Evolutionary conservation across 2,888 invertebrate genomes (phyloP), one percentile per base, ranked within the genome.

Genomic region (Cataglyphis albicans): DNA sequence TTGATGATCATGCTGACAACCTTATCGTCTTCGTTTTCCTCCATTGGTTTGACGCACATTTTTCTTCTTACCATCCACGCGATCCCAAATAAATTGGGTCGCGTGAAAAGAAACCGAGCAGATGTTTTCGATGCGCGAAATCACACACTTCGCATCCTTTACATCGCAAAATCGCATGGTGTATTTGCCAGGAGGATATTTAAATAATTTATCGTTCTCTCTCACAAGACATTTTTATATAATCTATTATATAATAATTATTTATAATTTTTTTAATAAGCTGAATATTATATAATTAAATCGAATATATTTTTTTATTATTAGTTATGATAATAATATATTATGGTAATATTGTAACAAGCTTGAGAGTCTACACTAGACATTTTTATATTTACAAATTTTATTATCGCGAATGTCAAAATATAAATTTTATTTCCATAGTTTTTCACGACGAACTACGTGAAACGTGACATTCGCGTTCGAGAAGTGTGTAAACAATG

Each of bases 1-100:
- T 93, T 94, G 89, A 93, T 89, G 89, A 94, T 93, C 83, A 91
- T 91, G 84, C 87, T 93, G 84, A 93, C 93, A 81, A 94, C 91
- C 87, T 90, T 92, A 61, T 93, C 93, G 84, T 92, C 92, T 76
- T 93, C 93, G 89, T 91, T 90, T 87, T 92, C 91, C 89, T 93
- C 92, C 90, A 92, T 91, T 75, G 88, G 85, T 74, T 90, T 91
- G 72, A 91, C 89, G 85, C 92, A 92, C 93, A 93, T 93, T 83
- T 91, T 93, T 83, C 86, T 86, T 75, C 84, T 89, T 88, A 85
- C 90, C 89, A 91, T 89, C 78, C 85, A 81, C 64, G 44, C 74
- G 68, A 55, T 85, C 29, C 35, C 12, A 44, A 52, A 55, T 72
- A 81, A 82, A 82, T 81, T 41, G 52, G 44, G 52, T 1, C 4